Evolutionary conservation across 2,888 invertebrate genomes (phyloP).

Genomic region (Cantharis flavilabris): DNA sequence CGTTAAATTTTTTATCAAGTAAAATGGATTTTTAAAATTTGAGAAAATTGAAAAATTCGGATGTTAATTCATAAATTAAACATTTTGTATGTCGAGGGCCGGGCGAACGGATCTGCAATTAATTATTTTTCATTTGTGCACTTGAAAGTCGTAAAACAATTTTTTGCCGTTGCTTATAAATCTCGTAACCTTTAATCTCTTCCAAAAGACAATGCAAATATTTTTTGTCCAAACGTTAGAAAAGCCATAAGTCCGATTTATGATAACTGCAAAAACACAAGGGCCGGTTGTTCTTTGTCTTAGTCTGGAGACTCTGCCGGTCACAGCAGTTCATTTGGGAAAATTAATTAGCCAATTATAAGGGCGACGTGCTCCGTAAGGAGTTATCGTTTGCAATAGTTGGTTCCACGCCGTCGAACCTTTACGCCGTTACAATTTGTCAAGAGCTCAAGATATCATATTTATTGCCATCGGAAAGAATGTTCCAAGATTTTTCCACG

Average conservation of each 20-base stretch:
- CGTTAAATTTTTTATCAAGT: background rate
- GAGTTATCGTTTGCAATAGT: constrained; percentile 40
- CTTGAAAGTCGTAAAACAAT: background rate
- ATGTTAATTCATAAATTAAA: background rate
- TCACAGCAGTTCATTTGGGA: constrained; percentile 51
- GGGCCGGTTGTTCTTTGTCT: constrained; percentile 43
- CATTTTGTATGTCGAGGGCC: background rate
- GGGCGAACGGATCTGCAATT: background rate
- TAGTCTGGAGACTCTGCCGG: constrained; percentile 42
- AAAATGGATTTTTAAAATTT: background rate
- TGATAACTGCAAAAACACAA: constrained; percentile 44
- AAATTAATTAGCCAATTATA: constrained; percentile 56
- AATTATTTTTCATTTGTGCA: background rate
- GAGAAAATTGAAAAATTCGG: background rate
- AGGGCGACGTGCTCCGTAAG: constrained; percentile 44
- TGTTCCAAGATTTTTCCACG: background rate
- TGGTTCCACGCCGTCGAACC: constrained; percentile 47
- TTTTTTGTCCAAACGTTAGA: constrained; percentile 42
- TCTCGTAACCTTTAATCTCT: constrained; percentile 33
- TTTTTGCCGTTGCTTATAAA: constrained; percentile 13
- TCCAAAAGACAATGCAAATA: constrained; percentile 39
- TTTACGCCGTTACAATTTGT: constrained; percentile 39
- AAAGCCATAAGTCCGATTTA: constrained; percentile 45
- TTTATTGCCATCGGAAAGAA: constrained; percentile 14
- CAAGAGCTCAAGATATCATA: constrained; percentile 19